Conservation (phyloP, 2,797 vertebrate genomes). For the Pangasius krempfi region DNA sequence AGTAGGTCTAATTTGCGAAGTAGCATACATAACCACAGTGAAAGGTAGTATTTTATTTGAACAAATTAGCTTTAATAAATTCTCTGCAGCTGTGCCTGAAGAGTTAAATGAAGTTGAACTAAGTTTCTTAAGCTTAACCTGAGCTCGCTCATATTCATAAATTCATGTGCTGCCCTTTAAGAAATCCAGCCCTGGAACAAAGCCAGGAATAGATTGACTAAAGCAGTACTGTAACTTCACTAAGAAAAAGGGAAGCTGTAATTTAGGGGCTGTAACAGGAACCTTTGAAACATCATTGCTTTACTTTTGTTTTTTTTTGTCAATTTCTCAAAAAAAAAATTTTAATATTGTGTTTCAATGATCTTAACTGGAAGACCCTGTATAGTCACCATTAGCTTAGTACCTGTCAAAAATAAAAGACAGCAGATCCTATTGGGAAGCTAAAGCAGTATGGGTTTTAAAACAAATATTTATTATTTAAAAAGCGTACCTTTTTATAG, state of each 20-base stretch:
- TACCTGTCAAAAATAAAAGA: neutral
- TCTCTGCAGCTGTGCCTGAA: slow-evolving; percentile 17
- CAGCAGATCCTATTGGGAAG: neutral
- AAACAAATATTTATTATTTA: slow-evolving; percentile 13
- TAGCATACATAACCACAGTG: neutral
- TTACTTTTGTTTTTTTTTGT: neutral
- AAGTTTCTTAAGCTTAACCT: slow-evolving; percentile 36
- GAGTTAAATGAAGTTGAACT: slow-evolving; percentile 27
- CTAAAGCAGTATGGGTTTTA: neutral
- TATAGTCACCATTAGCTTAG: neutral
- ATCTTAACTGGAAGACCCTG: neutral
- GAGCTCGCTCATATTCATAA: slow-evolving; percentile 22
- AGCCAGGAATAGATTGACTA: slow-evolving; percentile 23
- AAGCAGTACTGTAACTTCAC: slow-evolving; percentile 3
- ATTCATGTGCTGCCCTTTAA: slow-evolving; percentile 22
- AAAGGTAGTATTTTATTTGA: neutral
- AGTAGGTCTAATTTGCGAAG: neutral
- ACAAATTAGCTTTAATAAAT: slow-evolving; percentile 37
- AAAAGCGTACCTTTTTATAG: neutral
- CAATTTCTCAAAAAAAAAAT: neutral
- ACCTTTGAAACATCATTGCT: neutral
- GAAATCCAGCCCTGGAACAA: slow-evolving; percentile 13
- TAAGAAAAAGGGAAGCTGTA: neutral
- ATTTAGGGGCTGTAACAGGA: slow-evolving; percentile 9
- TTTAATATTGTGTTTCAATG: neutral